Base-by-base conservation (phyloP, 1,140 invertebrate genomes). In the Anastrepha obliqua region DNA sequence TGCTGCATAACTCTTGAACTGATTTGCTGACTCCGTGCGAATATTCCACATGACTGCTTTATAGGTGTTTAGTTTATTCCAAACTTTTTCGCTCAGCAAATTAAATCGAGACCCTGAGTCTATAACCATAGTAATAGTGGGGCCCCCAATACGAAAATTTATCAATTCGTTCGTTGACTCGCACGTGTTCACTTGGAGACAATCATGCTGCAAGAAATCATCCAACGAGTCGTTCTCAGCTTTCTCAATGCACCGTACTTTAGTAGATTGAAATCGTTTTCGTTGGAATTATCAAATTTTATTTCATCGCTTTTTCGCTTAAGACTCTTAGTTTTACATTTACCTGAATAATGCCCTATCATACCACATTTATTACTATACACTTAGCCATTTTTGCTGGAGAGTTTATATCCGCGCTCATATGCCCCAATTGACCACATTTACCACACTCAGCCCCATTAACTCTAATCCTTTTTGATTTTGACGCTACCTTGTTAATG, bases 1-100 rank as follows among this genome's bases (percentile, higher is more conserved):
- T 7, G 65, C 39, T 67, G 65, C 65, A n/a, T 67, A 67, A n/a
- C n/a, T n/a, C 39, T 39, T 67, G n/a, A 67, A 67, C 17, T 67
- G 65, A 20, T 67, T 67, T 20, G 7, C 39, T 67, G 65, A 67
- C 65, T 67, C n/a, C n/a, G 65, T 67, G 65, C 65, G 17, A 20
- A 67, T 39, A 39, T 67, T 67, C 65, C 65, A 67, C 39, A 67
- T n/a, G 17, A 67, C 17, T 39, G 65, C 17, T 39, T 39, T 39
- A 20, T 7, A 13, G 17, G 8, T 7, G 7, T 39, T n/a, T 8
- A 67, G 65, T 9, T 67, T 9, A n/a, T n/a, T 67, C n/a, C 8
- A n/a, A 67, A 20, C 65, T 9, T 67, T 39, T 67, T 67, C 8
- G 39, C 65, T 17, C 65, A 67, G 39, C 65, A 67, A 39, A 17